Percentiles rank a stretch among this genome's conserved stretches.
These are phyloP conservation scores for Labroides dimidiatus DNA, from an alignment of 2,797 vertebrate species.

Conservation along the genomic window DNA sequence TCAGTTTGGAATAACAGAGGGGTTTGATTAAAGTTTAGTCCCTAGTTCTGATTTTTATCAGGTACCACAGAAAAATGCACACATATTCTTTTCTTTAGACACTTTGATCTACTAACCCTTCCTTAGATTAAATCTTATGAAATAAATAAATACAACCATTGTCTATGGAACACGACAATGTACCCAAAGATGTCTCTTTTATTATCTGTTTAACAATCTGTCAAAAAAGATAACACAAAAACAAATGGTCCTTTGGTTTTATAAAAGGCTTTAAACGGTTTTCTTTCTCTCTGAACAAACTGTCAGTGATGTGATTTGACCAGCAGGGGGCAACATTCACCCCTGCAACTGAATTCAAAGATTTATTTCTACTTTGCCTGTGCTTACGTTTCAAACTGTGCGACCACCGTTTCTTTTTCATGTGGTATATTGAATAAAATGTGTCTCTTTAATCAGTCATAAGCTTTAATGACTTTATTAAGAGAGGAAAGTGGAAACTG, in stretches of 20 bases:
- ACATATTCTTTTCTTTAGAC: neutral
- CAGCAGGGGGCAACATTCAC: neutral
- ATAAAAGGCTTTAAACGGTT: neutral
- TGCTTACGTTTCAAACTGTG: no score
- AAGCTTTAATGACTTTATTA: no score
- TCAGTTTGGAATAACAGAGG: slow-evolving; percentile 8
- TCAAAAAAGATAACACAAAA: no score
- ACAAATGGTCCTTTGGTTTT: neutral
- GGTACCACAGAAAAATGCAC: neutral
- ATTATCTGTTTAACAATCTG: no score
- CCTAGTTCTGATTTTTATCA: neutral
- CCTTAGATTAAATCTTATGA: neutral
- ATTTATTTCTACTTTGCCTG: no score
- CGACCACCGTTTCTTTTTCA: neutral
- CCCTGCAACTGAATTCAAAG: neutral
- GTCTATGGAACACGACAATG: no score
- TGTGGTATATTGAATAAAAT: neutral
- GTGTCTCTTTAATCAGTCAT: neutral
- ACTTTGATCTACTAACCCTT: neutral
- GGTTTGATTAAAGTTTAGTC: neutral
- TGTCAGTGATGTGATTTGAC: neutral
- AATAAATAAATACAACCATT: neutral
- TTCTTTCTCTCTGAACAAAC: neutral
- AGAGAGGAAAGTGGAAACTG: no score
- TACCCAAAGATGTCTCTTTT: neutral